Percentiles rank a stretch among this genome's conserved stretches.
These are phyloP conservation scores for Hemaris fuciformis DNA, from an alignment of 2,888 invertebrate species.

Conservation along the genomic window DNA sequence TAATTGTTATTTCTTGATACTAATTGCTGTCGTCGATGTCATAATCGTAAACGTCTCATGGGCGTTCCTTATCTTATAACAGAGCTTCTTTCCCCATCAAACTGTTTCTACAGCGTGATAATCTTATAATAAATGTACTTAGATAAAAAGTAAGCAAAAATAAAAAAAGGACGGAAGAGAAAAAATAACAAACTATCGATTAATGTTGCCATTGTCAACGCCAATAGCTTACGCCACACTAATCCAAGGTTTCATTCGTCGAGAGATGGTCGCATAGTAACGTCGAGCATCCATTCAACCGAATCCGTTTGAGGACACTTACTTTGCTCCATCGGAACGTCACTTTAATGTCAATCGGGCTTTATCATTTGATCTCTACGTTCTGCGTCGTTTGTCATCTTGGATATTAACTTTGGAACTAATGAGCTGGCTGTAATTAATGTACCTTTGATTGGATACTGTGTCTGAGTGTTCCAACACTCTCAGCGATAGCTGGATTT, in stretches of 20 bases:
- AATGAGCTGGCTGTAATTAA: not conserved
- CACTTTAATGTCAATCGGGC: conserved; percentile 33
- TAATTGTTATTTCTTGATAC: no score
- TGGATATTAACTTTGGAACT: conserved; percentile 13
- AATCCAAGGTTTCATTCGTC: conserved; percentile 42
- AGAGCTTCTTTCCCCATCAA: no score
- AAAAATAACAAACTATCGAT: not conserved
- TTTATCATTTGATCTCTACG: conserved; percentile 24
- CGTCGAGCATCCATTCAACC: conserved; percentile 48
- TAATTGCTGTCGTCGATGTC: no score
- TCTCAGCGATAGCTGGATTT: no score
- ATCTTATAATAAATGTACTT: no score
- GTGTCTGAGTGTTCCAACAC: no score
- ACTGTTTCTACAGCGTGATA: no score
- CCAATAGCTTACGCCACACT: conserved; percentile 28
- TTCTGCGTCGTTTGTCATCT: conserved; percentile 8
- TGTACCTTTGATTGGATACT: no score
- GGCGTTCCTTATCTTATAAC: no score
- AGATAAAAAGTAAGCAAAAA: no score
- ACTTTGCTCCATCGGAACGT: conserved; percentile 53
- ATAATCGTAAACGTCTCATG: no score
- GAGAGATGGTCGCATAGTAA: conserved; percentile 46
- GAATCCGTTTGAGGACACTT: conserved; percentile 55
- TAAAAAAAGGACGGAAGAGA: no score
- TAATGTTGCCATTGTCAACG: conserved; percentile 1